These are phyloP conservation scores for Umimayanthus chanpuru DNA, from an alignment of 92 coral and sea anemone genomes.

Conservation along the genomic window DNA sequence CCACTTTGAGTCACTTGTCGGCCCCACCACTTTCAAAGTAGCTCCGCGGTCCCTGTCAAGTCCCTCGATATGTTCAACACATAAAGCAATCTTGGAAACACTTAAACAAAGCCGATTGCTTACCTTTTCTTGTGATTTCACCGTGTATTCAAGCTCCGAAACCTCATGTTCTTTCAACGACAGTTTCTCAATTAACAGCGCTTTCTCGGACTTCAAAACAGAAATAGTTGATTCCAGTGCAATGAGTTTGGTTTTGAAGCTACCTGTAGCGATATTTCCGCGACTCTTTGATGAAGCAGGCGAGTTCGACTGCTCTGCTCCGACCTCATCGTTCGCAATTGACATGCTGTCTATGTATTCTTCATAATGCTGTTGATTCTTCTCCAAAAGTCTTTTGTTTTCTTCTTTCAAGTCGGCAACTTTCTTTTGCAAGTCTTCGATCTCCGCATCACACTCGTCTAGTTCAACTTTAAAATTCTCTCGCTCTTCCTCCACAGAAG, in stretches of 20 bases:
- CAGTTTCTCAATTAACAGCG: conserved; percentile 64
- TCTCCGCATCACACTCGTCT: conserved; percentile 62
- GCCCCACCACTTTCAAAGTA: too few relatives aligned
- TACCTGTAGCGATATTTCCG: background rate
- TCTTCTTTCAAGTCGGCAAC: conserved; percentile 59
- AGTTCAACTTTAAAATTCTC: conserved; percentile 53
- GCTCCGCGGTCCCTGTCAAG: too few relatives aligned
- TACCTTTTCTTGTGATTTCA: conserved; percentile 60
- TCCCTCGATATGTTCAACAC: too few relatives aligned
- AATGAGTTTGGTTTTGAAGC: conserved; percentile 42
- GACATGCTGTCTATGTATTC: background rate
- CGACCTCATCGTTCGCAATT: background rate
- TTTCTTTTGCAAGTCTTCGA: conserved; percentile 68
- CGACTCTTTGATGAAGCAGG: background rate
- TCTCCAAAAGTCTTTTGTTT: conserved; percentile 38
- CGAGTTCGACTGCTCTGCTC: background rate
- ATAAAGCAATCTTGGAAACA: too few relatives aligned
- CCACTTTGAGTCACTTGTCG: too few relatives aligned
- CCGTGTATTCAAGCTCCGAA: conserved; percentile 58
- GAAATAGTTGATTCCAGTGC: conserved; percentile 65
- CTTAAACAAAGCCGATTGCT: background rate
- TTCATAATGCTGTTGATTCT: background rate
- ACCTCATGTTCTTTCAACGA: conserved; percentile 48
- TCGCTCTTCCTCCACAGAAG: conserved; percentile 53
- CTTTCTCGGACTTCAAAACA: conserved; percentile 70